Evolutionary conservation across 2,113 vertebrate species (phyloP).

Genomic region (Tenebrosternarchus preto): DNA sequence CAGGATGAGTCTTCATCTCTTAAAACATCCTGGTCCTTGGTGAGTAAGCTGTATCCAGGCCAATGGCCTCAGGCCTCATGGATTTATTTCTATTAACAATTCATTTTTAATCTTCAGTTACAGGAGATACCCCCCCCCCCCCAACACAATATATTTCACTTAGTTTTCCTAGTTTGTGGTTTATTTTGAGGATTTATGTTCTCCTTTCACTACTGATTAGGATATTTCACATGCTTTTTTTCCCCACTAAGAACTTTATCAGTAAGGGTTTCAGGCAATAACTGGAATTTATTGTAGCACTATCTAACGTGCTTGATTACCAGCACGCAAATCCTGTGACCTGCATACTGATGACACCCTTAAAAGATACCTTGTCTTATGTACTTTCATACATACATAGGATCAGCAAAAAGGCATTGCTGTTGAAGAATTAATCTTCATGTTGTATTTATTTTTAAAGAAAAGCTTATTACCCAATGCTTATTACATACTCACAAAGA

Average conservation of each 20-base stretch:
- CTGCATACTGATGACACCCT: background rate
- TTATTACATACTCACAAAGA: background rate
- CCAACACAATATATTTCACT: background rate
- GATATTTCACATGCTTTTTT: background rate
- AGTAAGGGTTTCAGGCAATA: background rate
- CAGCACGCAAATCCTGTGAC: background rate
- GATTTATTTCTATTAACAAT: background rate
- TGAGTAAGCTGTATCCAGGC: constrained; percentile 61
- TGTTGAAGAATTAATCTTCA: background rate
- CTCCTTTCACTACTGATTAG: background rate
- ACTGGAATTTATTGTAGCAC: no score
- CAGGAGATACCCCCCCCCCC: no score
- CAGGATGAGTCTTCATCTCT: constrained; percentile 60
- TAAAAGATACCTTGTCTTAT: background rate
- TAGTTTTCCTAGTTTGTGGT: background rate
- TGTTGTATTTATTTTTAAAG: background rate
- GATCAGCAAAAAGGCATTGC: background rate
- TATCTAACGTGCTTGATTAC: background rate
- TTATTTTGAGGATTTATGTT: background rate
- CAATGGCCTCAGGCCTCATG: background rate
- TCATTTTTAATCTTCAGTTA: background rate
- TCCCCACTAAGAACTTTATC: background rate
- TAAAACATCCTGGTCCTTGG: constrained; percentile 69
- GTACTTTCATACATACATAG: background rate
- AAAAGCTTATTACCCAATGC: background rate